These are phyloP conservation scores for Bradypodion pumilum DNA, from an alignment of 2,797 vertebrate species.

Conservation along the genomic window DNA sequence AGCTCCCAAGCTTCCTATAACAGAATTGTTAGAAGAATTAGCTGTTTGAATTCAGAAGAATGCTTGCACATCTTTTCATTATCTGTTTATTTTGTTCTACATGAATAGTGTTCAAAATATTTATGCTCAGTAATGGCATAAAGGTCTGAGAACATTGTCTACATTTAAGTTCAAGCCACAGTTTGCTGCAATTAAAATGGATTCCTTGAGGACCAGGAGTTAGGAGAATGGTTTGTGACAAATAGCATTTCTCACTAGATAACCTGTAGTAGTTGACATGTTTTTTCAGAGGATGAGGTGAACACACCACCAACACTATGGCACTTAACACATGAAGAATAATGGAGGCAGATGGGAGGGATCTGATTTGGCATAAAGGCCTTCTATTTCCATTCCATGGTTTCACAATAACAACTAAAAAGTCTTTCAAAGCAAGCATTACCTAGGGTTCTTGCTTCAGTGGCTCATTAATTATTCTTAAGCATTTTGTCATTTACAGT, in stretches of 20 bases:
- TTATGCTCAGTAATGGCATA: slow-evolving; percentile 35
- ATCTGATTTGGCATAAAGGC: neutral
- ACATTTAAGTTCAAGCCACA: neutral
- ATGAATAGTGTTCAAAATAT: slow-evolving; percentile 45
- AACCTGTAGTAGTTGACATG: neutral
- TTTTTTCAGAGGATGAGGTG: neutral
- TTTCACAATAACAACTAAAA: neutral
- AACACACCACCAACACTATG: neutral
- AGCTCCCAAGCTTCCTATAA: slow-evolving; percentile 61
- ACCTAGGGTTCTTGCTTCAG: neutral
- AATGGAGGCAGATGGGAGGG: neutral
- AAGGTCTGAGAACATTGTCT: slow-evolving; percentile 24
- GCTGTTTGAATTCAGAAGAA: slow-evolving; percentile 63
- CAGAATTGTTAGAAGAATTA: slow-evolving; percentile 66
- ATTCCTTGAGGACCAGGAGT: neutral
- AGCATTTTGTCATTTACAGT: neutral
- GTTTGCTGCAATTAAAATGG: neutral
- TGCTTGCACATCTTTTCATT: slow-evolving; percentile 35
- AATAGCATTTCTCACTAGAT: neutral
- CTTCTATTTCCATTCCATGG: neutral
- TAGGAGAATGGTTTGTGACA: neutral
- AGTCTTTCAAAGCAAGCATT: neutral
- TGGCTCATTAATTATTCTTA: neutral
- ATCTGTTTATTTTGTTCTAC: slow-evolving; percentile 43
- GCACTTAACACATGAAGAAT: neutral